Percentiles rank a stretch among this genome's conserved stretches.
phyloP scores from a whole-genome alignment of 2,797 vertebrate species.

The Paramormyrops hopkinsi region DNA sequence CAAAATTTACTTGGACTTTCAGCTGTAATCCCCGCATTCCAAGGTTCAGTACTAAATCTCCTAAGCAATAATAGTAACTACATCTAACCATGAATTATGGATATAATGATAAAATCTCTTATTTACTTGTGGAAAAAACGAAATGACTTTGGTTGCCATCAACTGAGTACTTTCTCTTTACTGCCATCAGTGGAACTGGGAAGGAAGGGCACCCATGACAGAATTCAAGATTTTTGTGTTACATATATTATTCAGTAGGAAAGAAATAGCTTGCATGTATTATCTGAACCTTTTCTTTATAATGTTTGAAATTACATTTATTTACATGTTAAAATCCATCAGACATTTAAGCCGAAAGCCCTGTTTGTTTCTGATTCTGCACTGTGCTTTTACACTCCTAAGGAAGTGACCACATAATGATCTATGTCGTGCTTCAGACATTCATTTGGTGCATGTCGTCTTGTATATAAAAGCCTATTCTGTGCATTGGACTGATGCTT shows the following conservation, averaged over 20 bases:
- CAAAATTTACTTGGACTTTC: slow-evolving; percentile 22
- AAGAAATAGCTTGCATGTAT: background rate
- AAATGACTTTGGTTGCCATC: background rate
- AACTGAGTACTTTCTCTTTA: background rate
- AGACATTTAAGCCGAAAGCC: background rate
- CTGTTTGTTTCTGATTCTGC: background rate
- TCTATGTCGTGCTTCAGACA: background rate
- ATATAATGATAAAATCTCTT: background rate
- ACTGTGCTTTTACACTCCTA: background rate
- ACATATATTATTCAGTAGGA: background rate
- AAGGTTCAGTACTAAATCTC: background rate
- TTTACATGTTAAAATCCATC: background rate
- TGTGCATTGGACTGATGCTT: background rate
- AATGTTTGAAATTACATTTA: background rate
- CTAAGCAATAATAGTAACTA: background rate
- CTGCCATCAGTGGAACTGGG: background rate
- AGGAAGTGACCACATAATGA: background rate
- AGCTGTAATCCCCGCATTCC: background rate
- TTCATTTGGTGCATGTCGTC: background rate
- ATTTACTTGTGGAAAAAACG: background rate
- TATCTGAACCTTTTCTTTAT: background rate
- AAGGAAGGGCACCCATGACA: background rate
- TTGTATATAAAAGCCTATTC: background rate
- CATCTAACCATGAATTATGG: background rate
- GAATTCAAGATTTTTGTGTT: background rate